Evolutionary conservation across 2,888 invertebrate genomes (phyloP).

Genomic region (Tyria jacobaeae): DNA sequence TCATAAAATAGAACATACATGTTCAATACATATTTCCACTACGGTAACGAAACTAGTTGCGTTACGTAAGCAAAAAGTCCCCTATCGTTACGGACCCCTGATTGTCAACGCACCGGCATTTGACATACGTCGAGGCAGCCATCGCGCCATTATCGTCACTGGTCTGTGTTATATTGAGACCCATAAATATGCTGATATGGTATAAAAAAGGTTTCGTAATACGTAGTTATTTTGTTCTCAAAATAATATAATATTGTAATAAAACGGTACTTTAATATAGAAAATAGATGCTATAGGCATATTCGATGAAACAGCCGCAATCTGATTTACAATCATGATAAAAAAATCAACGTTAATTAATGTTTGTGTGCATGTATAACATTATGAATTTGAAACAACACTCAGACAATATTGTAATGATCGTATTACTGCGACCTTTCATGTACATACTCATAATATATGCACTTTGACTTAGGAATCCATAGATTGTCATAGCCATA

Average conservation of each 20-base stretch:
- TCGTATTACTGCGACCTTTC: too few species aligned
- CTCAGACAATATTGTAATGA: too few species aligned
- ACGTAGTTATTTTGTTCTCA: background rate
- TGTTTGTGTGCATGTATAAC: too few species aligned
- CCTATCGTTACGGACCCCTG: slow-evolving; percentile 9
- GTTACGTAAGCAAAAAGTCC: slow-evolving; percentile 20
- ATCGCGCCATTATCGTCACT: slow-evolving; percentile 8
- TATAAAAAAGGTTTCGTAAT: background rate
- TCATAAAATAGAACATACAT: background rate
- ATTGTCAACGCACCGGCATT: slow-evolving; percentile 9
- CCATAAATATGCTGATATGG: slow-evolving; percentile 6
- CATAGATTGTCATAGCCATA: background rate
- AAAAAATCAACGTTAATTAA: too few species aligned
- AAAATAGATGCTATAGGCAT: background rate
- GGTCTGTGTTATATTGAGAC: slow-evolving; percentile 17
- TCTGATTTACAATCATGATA: too few species aligned
- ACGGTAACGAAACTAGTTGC: background rate
- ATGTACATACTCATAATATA: background rate
- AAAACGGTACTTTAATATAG: background rate
- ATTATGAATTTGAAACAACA: too few species aligned
- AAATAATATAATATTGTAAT: background rate
- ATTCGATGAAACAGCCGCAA: background rate
- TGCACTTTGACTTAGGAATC: background rate
- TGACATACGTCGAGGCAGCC: slow-evolving; percentile 7
- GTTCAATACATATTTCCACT: slow-evolving; percentile 1